Evolutionary conservation across 2,797 vertebrate genomes (phyloP), one percentile per base, ranked within the genome.

Genomic region (Phrynocephalus vlangalii): DNA sequence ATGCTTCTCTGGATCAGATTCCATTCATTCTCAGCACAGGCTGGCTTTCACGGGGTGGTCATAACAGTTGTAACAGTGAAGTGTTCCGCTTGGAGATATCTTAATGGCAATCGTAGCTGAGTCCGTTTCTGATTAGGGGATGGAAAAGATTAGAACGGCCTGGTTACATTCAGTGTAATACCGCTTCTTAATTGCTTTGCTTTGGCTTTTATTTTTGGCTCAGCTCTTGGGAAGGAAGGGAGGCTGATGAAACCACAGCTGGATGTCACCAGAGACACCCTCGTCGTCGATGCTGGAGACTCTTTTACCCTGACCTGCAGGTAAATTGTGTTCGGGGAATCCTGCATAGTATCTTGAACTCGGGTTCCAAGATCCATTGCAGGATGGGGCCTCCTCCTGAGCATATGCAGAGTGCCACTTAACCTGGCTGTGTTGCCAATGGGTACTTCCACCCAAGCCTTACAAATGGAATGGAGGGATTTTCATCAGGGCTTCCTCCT

Each of bases 271-370:
- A 80, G 91, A 78, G 94, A 96, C 1, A 79, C 94, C 1, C 18
- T 93, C 1, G 24, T 93, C 86, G 89, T 96, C 86, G 89, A 78
- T 2, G 75, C 95, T 0, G 95, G 95, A 84, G 91, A 93, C 38
- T 89, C 86, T 8, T 92, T 96, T 0, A 94, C 93, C 82, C 92
- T 96, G 9, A 94, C 92, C 82, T 97, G 96, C 96, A 95, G 95
- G 96, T 97, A 95, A 96, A 2, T 79, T 30, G 16, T 66, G 67
- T 82, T 24, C 6, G 24, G 5, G 6, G 22, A n/a, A 84, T 73
- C 5, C 33, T 38, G 60, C 56, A 16, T 10, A 50, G 28, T 24
- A 63, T n/a, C 33, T 20, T n/a, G 50, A 76, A 83, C 8, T n/a
- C 56, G 26, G 75, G 24, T 6, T 87, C 75, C 9, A 63, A 15